Evolutionary conservation across 2,888 invertebrate species (phyloP), one percentile per base, ranked within the genome.

Genomic region (Coenonympha glycerion): DNA sequence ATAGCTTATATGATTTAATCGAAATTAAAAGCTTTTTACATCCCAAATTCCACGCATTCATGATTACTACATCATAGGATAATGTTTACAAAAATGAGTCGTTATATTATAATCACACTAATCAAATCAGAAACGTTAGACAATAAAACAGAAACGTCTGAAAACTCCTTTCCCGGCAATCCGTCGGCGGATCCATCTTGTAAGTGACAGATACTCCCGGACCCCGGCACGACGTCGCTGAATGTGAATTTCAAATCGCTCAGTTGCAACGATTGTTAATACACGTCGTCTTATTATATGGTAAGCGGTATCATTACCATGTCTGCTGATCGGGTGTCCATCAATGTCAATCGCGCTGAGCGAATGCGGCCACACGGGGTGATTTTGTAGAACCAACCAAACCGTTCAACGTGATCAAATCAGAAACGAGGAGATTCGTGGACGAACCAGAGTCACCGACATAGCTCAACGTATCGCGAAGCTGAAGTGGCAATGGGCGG

Each of bases 241-340:
- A 47, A 62, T 61, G 56, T 55, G 60, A 73, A 76, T 69, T 73
- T 63, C 67, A 67, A 69, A 65, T 49, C 37, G 46, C 24, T 24
- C 36, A 46, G 49, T 46, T 47, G 52, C 55, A 45, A 44, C 28
- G 49, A 49, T 51, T 33, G 48, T 46, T 52, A 47, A 55, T 55
- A 55, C 47, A 52, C 64, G 74, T 61, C 68, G 73, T 75, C 75
- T 79, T 82, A 83, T 84, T 84, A 84, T 84, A 86, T 85, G 85
- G 77, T 79, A 85, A 85, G 72, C 77, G 78, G 79, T 64, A 68
- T 69, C 76, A 82, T 85, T 85, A 84, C 77, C 83, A 85, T 86
- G 81, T 83, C 81, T 73, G 65, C 68, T 59, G 49, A 53, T 69
- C 71, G 74, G 69, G 67, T 77, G 85, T 85, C 84, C 69, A 76